Percentiles rank a stretch among this genome's conserved stretches.
Conservation (phyloP, 2,888 invertebrate species). For the Ennomos erosarius region DNA sequence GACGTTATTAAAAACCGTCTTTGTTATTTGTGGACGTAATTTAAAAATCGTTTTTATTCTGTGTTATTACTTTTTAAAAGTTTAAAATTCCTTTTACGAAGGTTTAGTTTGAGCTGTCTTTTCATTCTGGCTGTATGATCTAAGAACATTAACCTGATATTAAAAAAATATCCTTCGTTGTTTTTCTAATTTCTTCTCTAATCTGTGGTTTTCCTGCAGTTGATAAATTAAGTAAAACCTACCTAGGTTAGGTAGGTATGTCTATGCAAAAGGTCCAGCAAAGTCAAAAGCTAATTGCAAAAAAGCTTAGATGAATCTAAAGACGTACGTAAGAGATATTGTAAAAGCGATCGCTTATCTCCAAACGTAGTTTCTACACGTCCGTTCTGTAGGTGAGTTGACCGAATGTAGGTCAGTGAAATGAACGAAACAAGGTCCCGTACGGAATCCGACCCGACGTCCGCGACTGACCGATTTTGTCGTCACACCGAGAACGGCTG, state of each 20-base stretch:
- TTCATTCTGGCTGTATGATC: too few relatives aligned
- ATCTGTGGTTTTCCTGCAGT: too few relatives aligned
- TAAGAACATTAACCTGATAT: too few relatives aligned
- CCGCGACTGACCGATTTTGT: slow-evolving; percentile 73
- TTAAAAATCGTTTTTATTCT: slow-evolving; percentile 4
- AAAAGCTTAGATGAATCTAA: slow-evolving; percentile 7
- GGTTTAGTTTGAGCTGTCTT: too few relatives aligned
- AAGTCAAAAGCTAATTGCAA: neutral
- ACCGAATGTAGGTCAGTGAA: slow-evolving; percentile 80
- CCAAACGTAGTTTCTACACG: slow-evolving; percentile 46
- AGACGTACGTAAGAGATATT: slow-evolving; percentile 26
- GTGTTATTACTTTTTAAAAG: too few relatives aligned
- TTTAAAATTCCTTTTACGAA: too few relatives aligned
- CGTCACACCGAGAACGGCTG: slow-evolving; percentile 62
- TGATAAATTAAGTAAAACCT: too few relatives aligned
- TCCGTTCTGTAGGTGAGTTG: slow-evolving; percentile 48
- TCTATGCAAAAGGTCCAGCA: too few relatives aligned
- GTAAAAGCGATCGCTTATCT: slow-evolving; percentile 30
- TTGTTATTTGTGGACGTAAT: slow-evolving; percentile 36
- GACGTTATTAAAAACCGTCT: slow-evolving; percentile 30
- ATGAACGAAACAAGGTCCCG: slow-evolving; percentile 81
- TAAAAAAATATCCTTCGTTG: too few relatives aligned
- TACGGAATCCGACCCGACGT: slow-evolving; percentile 75
- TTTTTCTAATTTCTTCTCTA: too few relatives aligned
- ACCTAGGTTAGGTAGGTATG: too few relatives aligned